Base-by-base conservation (phyloP, 2,113 vertebrate genomes). In the Dendrocopos noguchii region DNA sequence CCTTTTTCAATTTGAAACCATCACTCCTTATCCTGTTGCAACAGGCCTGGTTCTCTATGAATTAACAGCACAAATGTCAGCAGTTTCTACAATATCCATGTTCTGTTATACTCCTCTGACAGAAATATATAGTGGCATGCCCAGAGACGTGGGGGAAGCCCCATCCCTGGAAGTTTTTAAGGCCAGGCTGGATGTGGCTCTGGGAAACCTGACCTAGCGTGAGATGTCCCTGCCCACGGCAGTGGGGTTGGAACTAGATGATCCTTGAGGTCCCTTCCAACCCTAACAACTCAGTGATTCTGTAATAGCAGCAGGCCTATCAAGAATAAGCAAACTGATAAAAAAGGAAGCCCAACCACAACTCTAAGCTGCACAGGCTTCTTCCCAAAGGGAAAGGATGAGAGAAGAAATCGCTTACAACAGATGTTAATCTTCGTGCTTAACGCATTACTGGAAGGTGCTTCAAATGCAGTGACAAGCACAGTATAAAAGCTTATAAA, bases 341-440 rank as follows among this genome's bases (percentile, higher is more conserved):
- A 89, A 89, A 87, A 81, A 87, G 7, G 18, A 88, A 39, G 10
- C 10, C 29, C 59, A 80, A 76, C 27, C 31, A 94, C 57, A 80
- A 81, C 28, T 47, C 78, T 64, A 53, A 87, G 36, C 57, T 84
- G 53, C 31, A 59, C 2, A 2, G 5, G 2, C 33, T 78, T 79
- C 78, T 94, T 72, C 87, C 84, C 67, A 88, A 79, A 87, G 80
- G 57, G 47, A 87, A 91, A 64, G 68, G 33, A 78, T 28, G 21
- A 88, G 72, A 72, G 66, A 67, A 93, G 84, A 91, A 94, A 87
- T 52, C 67, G 36, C 50, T 93, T 64, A 84, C 28, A 78, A 72
- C 42, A 93, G 90, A 76, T 87, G 55, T 79, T 92, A 72, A 86
- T 88, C 84, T 88, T 80, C 33, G 42, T 74, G 77, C 90, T 80